Percentiles rank a stretch among this genome's conserved stretches.
Evolutionary conservation across 2,113 vertebrate species (phyloP).

Genomic region (Boleophthalmus pectinirostris): DNA sequence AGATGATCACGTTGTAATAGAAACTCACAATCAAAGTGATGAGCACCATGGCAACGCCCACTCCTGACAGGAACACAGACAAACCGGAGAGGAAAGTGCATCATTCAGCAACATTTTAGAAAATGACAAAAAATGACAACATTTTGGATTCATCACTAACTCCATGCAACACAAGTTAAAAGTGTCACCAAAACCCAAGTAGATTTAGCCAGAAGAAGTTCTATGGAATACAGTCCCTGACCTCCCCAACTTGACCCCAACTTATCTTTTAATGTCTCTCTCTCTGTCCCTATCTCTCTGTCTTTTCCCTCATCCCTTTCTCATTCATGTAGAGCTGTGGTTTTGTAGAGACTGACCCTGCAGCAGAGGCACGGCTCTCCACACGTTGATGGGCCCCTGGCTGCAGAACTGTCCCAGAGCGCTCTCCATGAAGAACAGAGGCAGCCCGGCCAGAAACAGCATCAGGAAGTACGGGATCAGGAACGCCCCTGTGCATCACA

Average conservation of each 20-base stretch:
- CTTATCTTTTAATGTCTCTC: neutral
- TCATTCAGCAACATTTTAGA: too few relatives aligned
- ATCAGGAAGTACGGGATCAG: conserved; percentile 90
- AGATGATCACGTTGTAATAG: conserved; percentile 94
- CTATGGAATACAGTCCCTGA: neutral
- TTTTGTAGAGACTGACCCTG: conserved; percentile 78
- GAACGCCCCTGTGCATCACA: conserved; percentile 84
- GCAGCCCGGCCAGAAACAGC: conserved; percentile 88
- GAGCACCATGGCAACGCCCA: conserved; percentile 88
- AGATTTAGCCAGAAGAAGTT: neutral
- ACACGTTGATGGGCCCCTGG: conserved; percentile 87
- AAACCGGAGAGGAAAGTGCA: neutral
- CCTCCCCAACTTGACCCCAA: neutral
- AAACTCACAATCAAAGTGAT: conserved; percentile 83
- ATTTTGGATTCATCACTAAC: too few relatives aligned
- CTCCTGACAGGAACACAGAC: conserved; percentile 75
- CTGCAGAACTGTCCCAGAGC: conserved; percentile 95
- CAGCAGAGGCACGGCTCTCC: conserved; percentile 87
- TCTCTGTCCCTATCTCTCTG: neutral
- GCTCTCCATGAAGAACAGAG: conserved; percentile 93
- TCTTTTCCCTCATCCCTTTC: too few relatives aligned
- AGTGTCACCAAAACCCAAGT: neutral
- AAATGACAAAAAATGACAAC: too few relatives aligned
- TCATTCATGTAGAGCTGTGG: too few relatives aligned
- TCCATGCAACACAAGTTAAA: too few relatives aligned